Conservation (phyloP, 2,797 vertebrate species). For the Poecilia gillii region DNA sequence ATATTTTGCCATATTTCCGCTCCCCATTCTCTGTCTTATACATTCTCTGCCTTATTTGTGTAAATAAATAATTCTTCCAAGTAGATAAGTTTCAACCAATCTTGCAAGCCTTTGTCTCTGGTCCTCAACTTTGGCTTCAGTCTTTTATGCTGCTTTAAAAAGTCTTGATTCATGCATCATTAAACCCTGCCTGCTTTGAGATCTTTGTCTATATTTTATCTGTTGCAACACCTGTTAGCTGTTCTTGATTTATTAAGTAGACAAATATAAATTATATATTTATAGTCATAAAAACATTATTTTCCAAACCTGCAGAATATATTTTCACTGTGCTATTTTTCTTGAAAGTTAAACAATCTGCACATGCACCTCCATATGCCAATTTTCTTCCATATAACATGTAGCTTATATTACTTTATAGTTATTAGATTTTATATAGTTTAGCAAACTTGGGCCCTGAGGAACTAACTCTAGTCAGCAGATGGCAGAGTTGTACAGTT, state of each 20-base stretch:
- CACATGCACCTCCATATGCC: background rate
- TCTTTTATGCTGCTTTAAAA: too few species aligned
- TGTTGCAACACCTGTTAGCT: background rate
- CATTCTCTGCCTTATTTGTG: background rate
- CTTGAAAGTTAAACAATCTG: background rate
- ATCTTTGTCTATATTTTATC: too few species aligned
- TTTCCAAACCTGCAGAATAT: background rate
- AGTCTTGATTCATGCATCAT: too few species aligned
- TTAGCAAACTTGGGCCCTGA: background rate
- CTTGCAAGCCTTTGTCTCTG: too few species aligned
- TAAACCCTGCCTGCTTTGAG: too few species aligned
- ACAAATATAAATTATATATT: background rate
- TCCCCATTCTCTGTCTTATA: background rate
- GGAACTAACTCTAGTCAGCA: background rate
- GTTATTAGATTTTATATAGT: background rate
- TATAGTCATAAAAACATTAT: background rate
- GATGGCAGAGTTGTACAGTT: conserved; percentile 2
- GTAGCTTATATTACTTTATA: background rate
- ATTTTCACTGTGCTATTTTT: background rate
- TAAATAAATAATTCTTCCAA: too few species aligned
- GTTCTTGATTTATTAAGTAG: background rate
- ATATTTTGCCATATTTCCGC: background rate
- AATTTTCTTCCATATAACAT: background rate
- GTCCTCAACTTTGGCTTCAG: too few species aligned
- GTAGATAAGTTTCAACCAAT: too few species aligned